Conservation (phyloP, 37 sponge, comb jelly and placozoan species). For the Ianthella basta region DNA sequence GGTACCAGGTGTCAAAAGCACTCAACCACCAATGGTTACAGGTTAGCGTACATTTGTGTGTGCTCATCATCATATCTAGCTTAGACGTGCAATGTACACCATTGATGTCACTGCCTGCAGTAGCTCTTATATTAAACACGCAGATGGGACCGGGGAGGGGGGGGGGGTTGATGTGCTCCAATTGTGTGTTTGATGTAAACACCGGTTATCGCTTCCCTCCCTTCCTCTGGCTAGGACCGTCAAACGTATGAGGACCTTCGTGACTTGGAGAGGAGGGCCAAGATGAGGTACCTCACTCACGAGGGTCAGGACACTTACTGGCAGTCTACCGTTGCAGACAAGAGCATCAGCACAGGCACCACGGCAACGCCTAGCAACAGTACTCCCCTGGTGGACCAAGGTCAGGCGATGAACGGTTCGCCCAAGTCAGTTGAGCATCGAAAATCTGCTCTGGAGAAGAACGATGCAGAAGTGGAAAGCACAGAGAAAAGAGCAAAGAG, state of each 20-base stretch:
- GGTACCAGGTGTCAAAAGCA: constrained; percentile 77
- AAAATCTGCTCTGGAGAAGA: constrained; percentile 23
- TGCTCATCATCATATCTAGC: background rate
- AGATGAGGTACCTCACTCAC: constrained; percentile 82
- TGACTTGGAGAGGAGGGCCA: constrained; percentile 63
- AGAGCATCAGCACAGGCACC: constrained; percentile 3
- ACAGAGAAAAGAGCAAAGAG: constrained; percentile 52
- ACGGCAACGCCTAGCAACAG: background rate
- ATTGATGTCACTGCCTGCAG: background rate
- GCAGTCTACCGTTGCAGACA: constrained; percentile 52
- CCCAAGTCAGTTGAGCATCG: background rate
- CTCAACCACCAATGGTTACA: constrained; percentile 87
- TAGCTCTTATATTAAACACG: background rate
- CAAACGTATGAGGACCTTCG: constrained; percentile 80
- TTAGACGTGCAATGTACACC: background rate
- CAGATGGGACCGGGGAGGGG: too few relatives aligned
- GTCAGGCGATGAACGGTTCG: background rate
- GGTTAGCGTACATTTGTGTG: constrained; percentile 48
- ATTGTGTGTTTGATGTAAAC: background rate
- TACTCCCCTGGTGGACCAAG: background rate
- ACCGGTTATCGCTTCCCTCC: background rate
- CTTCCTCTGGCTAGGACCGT: constrained; percentile 42
- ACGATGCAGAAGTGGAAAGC: constrained; percentile 40
- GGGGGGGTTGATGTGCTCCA: background rate
- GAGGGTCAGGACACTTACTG: constrained; percentile 84